phyloP scores from a whole-genome alignment of 2,797 vertebrate genomes.

The Phrynocephalus vlangalii region DNA sequence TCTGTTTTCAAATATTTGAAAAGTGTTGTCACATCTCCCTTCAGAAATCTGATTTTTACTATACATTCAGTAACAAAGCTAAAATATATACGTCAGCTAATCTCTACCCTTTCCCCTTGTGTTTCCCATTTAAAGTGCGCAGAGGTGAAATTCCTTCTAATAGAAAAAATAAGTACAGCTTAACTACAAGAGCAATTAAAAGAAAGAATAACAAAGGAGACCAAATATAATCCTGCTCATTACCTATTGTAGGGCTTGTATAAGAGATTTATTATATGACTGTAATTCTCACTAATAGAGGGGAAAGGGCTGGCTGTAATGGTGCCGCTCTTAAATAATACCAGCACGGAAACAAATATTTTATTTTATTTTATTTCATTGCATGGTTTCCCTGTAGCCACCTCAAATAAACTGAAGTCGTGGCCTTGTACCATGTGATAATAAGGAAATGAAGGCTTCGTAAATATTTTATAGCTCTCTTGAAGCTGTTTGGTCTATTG shows the following conservation, averaged over 20 bases:
- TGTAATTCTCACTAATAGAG: neutral
- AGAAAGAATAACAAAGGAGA: neutral
- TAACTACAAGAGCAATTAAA: neutral
- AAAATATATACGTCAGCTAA: conserved; percentile 19
- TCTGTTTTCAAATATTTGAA: too few relatives aligned
- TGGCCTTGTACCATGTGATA: neutral
- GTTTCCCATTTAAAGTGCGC: conserved; percentile 28
- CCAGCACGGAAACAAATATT: conserved; percentile 11
- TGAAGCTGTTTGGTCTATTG: conserved; percentile 25
- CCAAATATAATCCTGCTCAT: conserved; percentile 4
- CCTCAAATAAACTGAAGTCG: neutral
- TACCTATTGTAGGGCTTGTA: conserved; percentile 15
- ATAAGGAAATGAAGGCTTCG: neutral
- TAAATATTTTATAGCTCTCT: conserved; percentile 28
- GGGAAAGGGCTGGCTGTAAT: neutral
- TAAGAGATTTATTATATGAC: neutral
- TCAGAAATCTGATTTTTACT: neutral
- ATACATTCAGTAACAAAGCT: conserved; percentile 16
- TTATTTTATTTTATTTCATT: conserved; percentile 30
- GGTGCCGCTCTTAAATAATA: conserved; percentile 24
- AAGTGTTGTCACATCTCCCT: too few relatives aligned
- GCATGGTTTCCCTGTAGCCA: conserved; percentile 14
- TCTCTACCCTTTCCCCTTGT: neutral
- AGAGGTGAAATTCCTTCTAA: conserved; percentile 27
- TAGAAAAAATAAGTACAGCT: conserved; percentile 39